A percentile compares a stretch with the other conserved stretches of the same genome.
Evolutionary conservation across 2,113 vertebrate species (phyloP).

Genomic region (Cathartes aura): DNA sequence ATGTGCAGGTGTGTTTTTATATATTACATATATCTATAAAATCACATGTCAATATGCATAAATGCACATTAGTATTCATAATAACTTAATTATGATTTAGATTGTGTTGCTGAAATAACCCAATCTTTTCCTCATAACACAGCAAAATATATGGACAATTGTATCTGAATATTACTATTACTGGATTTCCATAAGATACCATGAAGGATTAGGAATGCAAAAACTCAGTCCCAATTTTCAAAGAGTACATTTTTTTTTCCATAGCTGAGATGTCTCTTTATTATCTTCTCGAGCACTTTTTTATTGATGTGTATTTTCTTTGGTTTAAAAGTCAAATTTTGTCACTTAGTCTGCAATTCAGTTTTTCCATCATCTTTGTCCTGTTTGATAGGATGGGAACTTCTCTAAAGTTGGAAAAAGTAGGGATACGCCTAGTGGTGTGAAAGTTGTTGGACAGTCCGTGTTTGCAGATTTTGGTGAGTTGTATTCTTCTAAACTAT

Average conservation of each 20-base stretch:
- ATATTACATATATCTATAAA: not conserved
- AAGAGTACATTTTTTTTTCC: not conserved
- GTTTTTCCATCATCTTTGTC: not conserved
- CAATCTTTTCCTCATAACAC: not conserved
- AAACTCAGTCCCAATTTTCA: not conserved
- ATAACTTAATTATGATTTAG: not conserved
- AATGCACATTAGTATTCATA: not conserved
- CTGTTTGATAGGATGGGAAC: constrained; percentile 85
- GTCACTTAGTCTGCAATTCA: not conserved
- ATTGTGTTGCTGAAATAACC: not conserved
- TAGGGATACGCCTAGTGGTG: constrained; percentile 44
- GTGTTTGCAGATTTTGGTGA: constrained; percentile 96
- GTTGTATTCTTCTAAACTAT: constrained; percentile 30
- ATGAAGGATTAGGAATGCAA: not conserved
- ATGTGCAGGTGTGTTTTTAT: not conserved
- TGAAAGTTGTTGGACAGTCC: constrained; percentile 83
- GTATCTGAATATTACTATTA: not conserved
- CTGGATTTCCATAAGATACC: not conserved
- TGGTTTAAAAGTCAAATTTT: not conserved
- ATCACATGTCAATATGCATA: not conserved
- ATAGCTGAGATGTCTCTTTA: not conserved
- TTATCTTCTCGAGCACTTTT: not conserved
- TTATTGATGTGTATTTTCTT: not conserved
- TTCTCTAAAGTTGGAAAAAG: constrained; percentile 72
- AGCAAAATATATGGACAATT: not conserved